A percentile compares a stretch with the other conserved stretches of the same genome.
These are phyloP conservation scores for Oxyura jamaicensis DNA, from an alignment of 2,113 vertebrate genomes.

Conservation along the genomic window DNA sequence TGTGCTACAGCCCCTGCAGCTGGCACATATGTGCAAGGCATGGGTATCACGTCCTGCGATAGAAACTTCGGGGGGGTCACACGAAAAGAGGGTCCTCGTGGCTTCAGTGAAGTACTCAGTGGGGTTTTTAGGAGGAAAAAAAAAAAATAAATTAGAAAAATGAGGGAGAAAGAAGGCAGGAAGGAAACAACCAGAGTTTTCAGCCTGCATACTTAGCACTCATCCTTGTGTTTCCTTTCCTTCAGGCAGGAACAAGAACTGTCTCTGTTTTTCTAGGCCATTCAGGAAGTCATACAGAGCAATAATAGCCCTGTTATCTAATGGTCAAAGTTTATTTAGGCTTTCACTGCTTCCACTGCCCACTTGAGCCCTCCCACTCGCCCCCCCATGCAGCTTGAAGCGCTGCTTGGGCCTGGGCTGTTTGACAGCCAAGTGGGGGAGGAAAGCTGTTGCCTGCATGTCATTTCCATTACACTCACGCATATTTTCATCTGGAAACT, in stretches of 20 bases:
- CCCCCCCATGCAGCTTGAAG: neutral
- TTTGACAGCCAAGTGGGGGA: neutral
- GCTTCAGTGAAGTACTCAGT: neutral
- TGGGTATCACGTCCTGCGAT: neutral
- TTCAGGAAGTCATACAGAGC: slow-evolving; percentile 80
- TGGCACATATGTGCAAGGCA: neutral
- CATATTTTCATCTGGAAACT: slow-evolving; percentile 41
- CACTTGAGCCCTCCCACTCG: slow-evolving; percentile 37
- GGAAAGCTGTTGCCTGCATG: neutral
- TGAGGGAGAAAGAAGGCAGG: neutral
- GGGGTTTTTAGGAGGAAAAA: neutral
- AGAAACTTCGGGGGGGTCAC: neutral
- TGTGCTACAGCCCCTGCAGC: neutral
- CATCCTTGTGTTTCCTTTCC: slow-evolving; percentile 60
- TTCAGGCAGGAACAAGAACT: slow-evolving; percentile 58
- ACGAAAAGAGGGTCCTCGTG: neutral
- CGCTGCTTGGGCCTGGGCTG: neutral
- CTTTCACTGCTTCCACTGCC: slow-evolving; percentile 71
- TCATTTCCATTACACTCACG: slow-evolving; percentile 35
- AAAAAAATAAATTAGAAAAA: neutral
- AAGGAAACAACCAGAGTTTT: neutral
- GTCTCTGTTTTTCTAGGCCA: slow-evolving; percentile 68
- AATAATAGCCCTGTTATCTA: slow-evolving; percentile 79
- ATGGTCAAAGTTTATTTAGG: slow-evolving; percentile 77
- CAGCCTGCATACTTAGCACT: slow-evolving; percentile 11